Evolutionary conservation across 2,797 vertebrate genomes (phyloP), one percentile per base, ranked within the genome.

Genomic region (Muraenolepis orangiensis): DNA sequence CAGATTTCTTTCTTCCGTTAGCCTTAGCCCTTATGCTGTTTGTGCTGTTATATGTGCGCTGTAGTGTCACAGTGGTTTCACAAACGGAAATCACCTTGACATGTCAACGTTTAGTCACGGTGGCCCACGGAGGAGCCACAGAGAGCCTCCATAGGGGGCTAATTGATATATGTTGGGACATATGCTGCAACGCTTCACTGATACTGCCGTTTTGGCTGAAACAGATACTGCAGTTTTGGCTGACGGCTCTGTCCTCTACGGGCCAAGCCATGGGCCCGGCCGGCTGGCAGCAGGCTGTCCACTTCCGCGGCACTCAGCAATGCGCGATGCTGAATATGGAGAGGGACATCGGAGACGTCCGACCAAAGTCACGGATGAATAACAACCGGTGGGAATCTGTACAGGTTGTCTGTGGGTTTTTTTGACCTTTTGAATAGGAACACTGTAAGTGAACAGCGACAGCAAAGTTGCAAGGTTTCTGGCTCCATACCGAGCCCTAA

Each of bases 101-200:
- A 64, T 64, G 14, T 64, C 57, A 26, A 26, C 57, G 26, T 64
- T 64, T 26, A 64, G 10, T 13, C 2, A 11, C 23, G 57, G 57
- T 26, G 3, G 57, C 51, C 51, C 20, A 23, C 51, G 23, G 51
- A 23, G 51, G 51, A 57, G 51, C 57, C 23, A n/a, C n/a, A 28
- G n/a, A 23, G 57, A 64, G 16, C n/a, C 57, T 64, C 57, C 57
- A 26, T 64, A 64, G 57, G 57, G 26, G 20, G 57, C 57, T 64
- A 64, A 64, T 64, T 26, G 57, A 26, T 64, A 26, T 64, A 64
- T 64, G 57, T 64, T 23, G n/a, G 57, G 57, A 64, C 57, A 64
- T 64, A 64, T 64, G 57, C 57, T 64, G 57, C 57, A 64, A 26
- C 23, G n/a, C 66, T 18, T 68, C 66, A 64, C 57, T 64, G 57